Conservation (phyloP, 1,140 invertebrate species). For the Rhopalosiphum maidis region DNA sequence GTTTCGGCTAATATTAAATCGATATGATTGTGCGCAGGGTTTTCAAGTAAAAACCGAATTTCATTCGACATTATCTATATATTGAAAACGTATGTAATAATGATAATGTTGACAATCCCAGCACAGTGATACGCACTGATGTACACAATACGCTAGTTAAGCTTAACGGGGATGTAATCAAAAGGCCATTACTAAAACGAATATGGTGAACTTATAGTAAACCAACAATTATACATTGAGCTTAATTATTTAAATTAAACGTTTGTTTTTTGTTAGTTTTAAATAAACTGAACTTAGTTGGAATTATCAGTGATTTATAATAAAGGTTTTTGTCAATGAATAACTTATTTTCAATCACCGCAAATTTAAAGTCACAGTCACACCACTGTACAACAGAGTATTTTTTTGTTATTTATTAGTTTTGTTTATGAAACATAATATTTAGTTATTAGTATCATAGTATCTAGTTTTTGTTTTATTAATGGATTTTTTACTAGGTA, state of each 20-base stretch:
- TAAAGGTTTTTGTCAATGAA: neutral
- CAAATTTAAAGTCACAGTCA: neutral
- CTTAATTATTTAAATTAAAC: neutral
- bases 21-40: neutral
- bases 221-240: neutral
- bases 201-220: neutral
- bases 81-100: slow-evolving; percentile 13
- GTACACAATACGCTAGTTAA: neutral
- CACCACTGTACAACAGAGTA: too few relatives aligned
- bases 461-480: too few relatives aligned
- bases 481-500: neutral
- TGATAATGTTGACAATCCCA: neutral
- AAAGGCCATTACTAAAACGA: slow-evolving; percentile 26
- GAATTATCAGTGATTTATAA: neutral
- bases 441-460: too few relatives aligned
- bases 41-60: neutral
- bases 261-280: neutral
- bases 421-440: neutral
- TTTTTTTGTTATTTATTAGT: neutral
- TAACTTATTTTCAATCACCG: neutral
- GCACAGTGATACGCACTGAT: neutral
- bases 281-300: neutral
- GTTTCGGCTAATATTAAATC: neutral
- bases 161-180: slow-evolving; percentile 1
- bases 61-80: neutral